phyloP scores from a whole-genome alignment of 2,797 vertebrate species.

The Ispidina picta region DNA sequence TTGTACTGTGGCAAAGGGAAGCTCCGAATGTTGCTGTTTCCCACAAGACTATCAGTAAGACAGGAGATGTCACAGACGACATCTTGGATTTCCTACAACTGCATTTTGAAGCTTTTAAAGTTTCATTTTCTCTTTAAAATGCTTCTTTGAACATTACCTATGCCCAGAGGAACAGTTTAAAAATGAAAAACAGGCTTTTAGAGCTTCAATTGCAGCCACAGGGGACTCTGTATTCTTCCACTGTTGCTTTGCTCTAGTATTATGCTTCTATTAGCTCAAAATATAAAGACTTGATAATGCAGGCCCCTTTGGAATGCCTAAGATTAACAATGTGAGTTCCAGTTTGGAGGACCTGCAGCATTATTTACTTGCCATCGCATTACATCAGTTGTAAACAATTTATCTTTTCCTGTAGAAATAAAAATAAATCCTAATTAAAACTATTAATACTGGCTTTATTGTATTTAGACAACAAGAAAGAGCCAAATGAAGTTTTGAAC shows the following conservation, averaged over 20 bases:
- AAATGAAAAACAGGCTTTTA: slow-evolving; percentile 65
- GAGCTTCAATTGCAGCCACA: slow-evolving; percentile 49
- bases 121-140: slow-evolving; percentile 65
- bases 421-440: not conserved
- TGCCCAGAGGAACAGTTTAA: slow-evolving; percentile 62
- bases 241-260: slow-evolving; percentile 40
- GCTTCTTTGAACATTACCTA: slow-evolving; percentile 56
- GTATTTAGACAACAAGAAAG: not conserved
- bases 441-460: not conserved
- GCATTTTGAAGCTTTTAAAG: slow-evolving; percentile 59
- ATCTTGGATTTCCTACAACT: slow-evolving; percentile 50
- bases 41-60: slow-evolving; percentile 5
- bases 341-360: not conserved
- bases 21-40: slow-evolving; percentile 3
- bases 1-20: not conserved
- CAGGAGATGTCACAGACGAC: slow-evolving; percentile 18
- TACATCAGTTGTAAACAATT: not conserved
- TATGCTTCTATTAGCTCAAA: slow-evolving; percentile 54
- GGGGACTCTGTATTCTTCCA: slow-evolving; percentile 44
- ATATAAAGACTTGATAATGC: slow-evolving; percentile 36
- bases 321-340: slow-evolving; percentile 11
- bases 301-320: not conserved
- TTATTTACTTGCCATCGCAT: slow-evolving; percentile 7
- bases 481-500: not conserved
- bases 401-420: not conserved